These are phyloP conservation scores for Chaetogeoica ovagalla DNA, from an alignment of 2,888 invertebrate species.

Conservation along the genomic window DNA sequence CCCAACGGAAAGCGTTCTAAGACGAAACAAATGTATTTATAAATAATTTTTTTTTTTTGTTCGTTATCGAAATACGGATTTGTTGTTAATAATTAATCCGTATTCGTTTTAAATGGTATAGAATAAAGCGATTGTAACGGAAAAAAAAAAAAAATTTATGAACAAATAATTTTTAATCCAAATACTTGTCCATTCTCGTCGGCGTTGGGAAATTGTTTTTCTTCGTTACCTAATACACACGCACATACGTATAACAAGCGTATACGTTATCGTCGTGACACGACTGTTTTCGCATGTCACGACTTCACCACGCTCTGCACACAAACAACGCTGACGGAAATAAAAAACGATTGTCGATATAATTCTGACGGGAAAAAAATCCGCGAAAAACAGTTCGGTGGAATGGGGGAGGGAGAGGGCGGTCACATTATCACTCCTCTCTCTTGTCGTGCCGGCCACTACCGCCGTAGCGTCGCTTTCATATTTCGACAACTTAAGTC, in stretches of 20 bases:
- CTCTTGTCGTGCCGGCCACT: not conserved
- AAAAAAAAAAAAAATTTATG: too few relatives aligned
- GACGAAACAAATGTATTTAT: too few relatives aligned
- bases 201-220: too few relatives aligned
- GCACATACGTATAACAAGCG: too few relatives aligned
- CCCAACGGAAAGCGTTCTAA: too few relatives aligned
- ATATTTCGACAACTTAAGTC: constrained; percentile 13
- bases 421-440: not conserved
- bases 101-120: too few relatives aligned
- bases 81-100: too few relatives aligned
- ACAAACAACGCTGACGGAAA: constrained; percentile 13
- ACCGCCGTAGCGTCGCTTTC: not conserved
- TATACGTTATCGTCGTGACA: not conserved
- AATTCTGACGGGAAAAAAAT: not conserved
- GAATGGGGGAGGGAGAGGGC: not conserved
- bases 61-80: too few relatives aligned
- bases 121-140: too few relatives aligned
- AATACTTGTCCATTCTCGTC: too few relatives aligned
- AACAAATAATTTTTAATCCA: too few relatives aligned
- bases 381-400: not conserved
- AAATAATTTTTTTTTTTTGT: too few relatives aligned
- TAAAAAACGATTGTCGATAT: constrained; percentile 14
- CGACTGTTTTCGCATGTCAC: not conserved
- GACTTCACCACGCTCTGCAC: not conserved
- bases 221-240: not conserved